These are phyloP conservation scores for Malacoctenus gilli DNA, from an alignment of 2,797 vertebrate species.

Conservation along the genomic window DNA sequence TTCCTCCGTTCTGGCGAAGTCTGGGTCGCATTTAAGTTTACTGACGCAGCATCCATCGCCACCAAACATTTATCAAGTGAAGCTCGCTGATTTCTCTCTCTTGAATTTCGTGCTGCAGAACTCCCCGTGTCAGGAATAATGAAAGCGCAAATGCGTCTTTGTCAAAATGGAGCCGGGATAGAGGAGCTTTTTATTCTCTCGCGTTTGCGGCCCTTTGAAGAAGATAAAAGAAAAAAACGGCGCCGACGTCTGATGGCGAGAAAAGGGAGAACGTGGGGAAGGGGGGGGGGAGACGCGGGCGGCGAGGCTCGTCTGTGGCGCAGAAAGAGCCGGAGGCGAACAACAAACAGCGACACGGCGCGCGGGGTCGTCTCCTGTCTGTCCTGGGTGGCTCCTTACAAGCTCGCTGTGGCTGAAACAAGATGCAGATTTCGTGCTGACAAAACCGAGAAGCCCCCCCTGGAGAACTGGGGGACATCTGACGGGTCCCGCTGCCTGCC, in stretches of 20 bases:
- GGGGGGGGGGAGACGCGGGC: conserved; percentile 9
- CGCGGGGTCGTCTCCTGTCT: conserved; percentile 8
- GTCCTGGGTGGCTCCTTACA: conserved; percentile 9
- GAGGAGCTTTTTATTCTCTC: conserved; percentile 25
- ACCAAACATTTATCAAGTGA: conserved; percentile 9
- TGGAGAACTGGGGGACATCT: not conserved
- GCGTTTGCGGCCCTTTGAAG: conserved; percentile 47
- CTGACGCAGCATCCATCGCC: not conserved
- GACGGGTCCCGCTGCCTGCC: not conserved
- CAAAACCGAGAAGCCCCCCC: conserved; percentile 7
- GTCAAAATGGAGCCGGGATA: conserved; percentile 26
- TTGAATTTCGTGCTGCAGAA: conserved; percentile 13
- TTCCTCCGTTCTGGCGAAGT: too few relatives aligned
- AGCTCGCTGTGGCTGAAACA: conserved; percentile 5
- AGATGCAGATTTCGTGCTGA: conserved; percentile 28
- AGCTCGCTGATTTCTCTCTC: conserved; percentile 10
- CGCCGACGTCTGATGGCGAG: conserved; percentile 21
- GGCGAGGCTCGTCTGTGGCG: conserved; percentile 4
- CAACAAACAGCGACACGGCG: conserved; percentile 21
- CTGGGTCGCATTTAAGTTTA: not conserved
- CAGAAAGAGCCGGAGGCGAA: conserved; percentile 28
- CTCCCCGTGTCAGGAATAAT: conserved; percentile 18
- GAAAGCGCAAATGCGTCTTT: conserved; percentile 31
- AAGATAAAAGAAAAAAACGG: conserved; percentile 47
- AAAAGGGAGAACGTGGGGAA: conserved; percentile 15